These are phyloP conservation scores for Listronotus oregonensis DNA, from an alignment of 1,140 invertebrate genomes.

Conservation along the genomic window DNA sequence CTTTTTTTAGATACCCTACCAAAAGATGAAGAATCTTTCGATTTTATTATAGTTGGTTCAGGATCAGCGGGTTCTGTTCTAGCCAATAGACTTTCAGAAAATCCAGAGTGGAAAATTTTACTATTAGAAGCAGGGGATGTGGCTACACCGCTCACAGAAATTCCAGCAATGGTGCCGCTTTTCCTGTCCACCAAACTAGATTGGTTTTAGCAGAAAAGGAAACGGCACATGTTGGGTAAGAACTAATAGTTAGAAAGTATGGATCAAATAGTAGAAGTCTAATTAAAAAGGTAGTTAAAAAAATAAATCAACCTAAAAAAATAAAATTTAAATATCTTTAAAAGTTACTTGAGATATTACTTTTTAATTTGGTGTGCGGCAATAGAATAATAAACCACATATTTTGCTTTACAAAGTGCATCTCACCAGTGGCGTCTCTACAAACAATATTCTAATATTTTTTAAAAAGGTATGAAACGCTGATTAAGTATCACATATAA, in stretches of 20 bases:
- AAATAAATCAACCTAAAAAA: too few relatives aligned
- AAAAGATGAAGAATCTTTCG: constrained; percentile 44
- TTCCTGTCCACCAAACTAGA: constrained; percentile 75
- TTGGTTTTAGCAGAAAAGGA: constrained; percentile 79
- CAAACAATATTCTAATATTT: too few relatives aligned
- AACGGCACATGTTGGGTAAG: constrained; percentile 47
- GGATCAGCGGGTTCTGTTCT: constrained; percentile 63
- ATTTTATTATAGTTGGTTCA: constrained; percentile 53
- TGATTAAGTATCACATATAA: too few relatives aligned
- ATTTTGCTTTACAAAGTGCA: too few relatives aligned
- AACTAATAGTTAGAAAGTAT: not conserved
- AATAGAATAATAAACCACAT: too few relatives aligned
- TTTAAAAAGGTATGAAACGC: too few relatives aligned
- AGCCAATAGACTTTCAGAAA: constrained; percentile 75
- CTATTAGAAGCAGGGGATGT: constrained; percentile 71
- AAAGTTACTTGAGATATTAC: too few relatives aligned
- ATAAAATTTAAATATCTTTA: too few relatives aligned
- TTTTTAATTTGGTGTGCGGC: too few relatives aligned
- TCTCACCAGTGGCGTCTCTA: too few relatives aligned
- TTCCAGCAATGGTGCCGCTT: constrained; percentile 71
- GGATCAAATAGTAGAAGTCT: too few relatives aligned
- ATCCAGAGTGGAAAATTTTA: constrained; percentile 69
- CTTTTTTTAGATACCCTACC: constrained; percentile 18
- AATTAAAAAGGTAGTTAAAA: too few relatives aligned
- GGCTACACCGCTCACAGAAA: constrained; percentile 73